These are phyloP conservation scores for Hyppa rectilinea DNA, from an alignment of 2,888 invertebrate species.

Conservation along the genomic window DNA sequence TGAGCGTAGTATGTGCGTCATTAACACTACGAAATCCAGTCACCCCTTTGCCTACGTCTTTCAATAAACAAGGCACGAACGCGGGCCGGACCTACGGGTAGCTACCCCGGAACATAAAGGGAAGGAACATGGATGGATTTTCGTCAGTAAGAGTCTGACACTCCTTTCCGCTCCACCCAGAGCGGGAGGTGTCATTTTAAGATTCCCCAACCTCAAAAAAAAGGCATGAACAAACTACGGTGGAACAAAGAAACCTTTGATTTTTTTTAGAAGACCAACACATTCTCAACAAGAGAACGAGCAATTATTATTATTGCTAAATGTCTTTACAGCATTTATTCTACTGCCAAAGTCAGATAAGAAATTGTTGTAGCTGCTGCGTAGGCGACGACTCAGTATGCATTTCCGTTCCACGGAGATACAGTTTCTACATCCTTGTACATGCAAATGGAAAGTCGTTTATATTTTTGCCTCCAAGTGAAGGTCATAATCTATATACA, in stretches of 20 bases:
- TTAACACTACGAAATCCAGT: conserved; percentile 4
- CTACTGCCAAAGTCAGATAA: neutral
- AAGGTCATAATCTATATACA: conserved; percentile 1
- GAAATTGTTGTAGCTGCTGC: neutral
- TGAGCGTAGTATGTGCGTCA: conserved; percentile 24
- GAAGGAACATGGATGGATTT: no score
- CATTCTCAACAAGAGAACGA: no score
- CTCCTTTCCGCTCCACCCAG: no score
- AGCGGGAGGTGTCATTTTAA: no score
- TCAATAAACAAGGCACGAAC: no score
- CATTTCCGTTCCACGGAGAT: conserved; percentile 37
- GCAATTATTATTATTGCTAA: no score
- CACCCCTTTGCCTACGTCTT: conserved; percentile 9
- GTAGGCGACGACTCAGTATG: conserved; percentile 11
- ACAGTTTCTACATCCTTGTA: conserved; percentile 40
- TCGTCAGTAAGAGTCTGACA: no score
- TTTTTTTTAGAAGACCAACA: conserved; percentile 1
- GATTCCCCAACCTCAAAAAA: no score
- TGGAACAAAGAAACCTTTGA: neutral
- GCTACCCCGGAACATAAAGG: no score
- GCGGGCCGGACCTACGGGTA: no score
- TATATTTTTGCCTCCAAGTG: neutral
- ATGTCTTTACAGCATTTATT: no score
- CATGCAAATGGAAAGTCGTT: conserved; percentile 24
- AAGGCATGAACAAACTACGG: conserved; percentile 15